Evolutionary conservation across 64 coral and sea anemone genomes (phyloP), one percentile per base, ranked within the genome.

Genomic region (Actinia equina): DNA sequence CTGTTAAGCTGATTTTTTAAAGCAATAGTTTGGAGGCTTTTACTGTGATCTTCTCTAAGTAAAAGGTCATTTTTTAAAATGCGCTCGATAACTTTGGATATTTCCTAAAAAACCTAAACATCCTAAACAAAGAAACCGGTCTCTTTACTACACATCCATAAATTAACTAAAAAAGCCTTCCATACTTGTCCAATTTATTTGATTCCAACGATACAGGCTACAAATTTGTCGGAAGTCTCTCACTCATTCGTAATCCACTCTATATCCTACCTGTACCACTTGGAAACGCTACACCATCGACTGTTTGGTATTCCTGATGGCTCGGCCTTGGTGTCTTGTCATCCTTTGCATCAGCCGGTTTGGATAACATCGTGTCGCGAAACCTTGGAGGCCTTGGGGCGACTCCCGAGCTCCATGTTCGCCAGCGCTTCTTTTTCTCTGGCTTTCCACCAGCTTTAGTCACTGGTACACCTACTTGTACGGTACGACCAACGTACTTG

Each of bases 221-320:
- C 17, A 15, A 15, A 60, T 17, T 60, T 60, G 18, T 3, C 26
- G 17, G 6, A 79, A 46, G 7, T 30, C 19, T 60, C 63, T 69
- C 46, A 49, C 7, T 49, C 7, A 49, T 49, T 49, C 4, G 46
- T 6, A 49, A 49, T 49, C 46, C 4, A 49, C 7, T 49, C 46
- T 8, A 49, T 2, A 49, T 74, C 43, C 56, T 84, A 94, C 92
- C 92, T 81, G 92, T 94, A 15, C 79, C 65, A 77, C 45, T 30
- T 30, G 96, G 96, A 45, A 98, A 98, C 1, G 93, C 80, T 0
- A 98, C 96, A 22, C 96, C 96, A 19, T 59, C 85, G 7, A 88
- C 43, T 67, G 84, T 95, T 61, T 93, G 93, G 59, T 98, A 98
- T 65, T 98, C 93, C 53, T 95, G 91, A 64, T 99, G 91, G 8